Base-by-base conservation (phyloP, 2,797 vertebrate species). In the Cossypha niveicapilla region DNA sequence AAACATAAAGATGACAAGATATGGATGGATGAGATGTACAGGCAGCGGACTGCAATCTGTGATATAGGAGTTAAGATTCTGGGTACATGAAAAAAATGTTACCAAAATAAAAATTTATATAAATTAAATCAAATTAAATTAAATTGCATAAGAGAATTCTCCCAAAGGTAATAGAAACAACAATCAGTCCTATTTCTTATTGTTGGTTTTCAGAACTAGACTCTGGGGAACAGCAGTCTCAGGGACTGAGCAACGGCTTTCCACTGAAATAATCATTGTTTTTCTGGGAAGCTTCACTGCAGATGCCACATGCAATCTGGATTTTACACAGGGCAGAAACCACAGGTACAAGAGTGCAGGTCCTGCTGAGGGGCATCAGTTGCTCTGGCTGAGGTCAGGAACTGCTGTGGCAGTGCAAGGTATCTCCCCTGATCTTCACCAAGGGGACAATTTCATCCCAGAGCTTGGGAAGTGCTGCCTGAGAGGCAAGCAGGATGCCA, bases 371-470 rank as follows among this genome's bases (percentile, higher is more conserved):
- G n/a, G 45, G 22, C 41, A 47, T 56, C 62, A 75, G 28, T n/a
- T 70, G 10, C 13, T 58, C 62, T 45, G 6, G 1, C n/a, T 60
- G 62, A 78, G 47, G 44, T 42, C 2, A 1, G 28, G 53, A 70
- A 7, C 27, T 42, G 11, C 41, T 0, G 1, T 11, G 41, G 50
- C 34, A 68, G 3, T 7, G 18, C 9, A 50, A 27, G 18, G 4
- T n/a, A 47, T 58, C 21, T 61, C 12, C 28, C 11, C 9, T 28
- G 22, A 12, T 57, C 32, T 68, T 68, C n/a, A 35, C 62, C 19
- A 68, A 18, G 15, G 17, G 11, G 12, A 65, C 21, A 10, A 8
- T 37, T 67, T 30, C 35, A 34, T 42, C 42, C 58, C 47, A 90
- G 41, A 51, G 13, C 18, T 22, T 75, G 23, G 50, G 35, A 81